A percentile compares a stretch with the other conserved stretches of the same genome.
These are phyloP conservation scores for Achatina immaculata DNA, from an alignment of 1,140 invertebrate genomes.

Conservation along the genomic window DNA sequence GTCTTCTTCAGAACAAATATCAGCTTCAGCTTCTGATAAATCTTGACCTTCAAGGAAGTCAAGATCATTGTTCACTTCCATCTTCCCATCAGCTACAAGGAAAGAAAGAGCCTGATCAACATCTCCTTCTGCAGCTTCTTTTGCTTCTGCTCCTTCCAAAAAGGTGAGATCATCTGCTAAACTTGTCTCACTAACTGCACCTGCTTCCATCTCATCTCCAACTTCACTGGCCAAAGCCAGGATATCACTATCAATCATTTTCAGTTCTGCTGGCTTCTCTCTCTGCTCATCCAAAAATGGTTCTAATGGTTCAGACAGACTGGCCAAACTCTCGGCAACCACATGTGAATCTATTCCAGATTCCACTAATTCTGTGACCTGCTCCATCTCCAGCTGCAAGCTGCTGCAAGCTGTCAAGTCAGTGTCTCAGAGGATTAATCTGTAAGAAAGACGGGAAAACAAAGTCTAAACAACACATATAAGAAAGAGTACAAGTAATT, in stretches of 20 bases:
- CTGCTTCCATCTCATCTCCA: slow-evolving; percentile 21
- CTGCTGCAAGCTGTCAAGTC: not conserved
- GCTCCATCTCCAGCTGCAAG: slow-evolving; percentile 22
- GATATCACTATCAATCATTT: slow-evolving; percentile 32
- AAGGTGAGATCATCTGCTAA: slow-evolving; percentile 21
- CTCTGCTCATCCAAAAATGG: slow-evolving; percentile 17
- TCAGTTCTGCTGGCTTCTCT: slow-evolving; percentile 20
- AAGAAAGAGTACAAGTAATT: no score
- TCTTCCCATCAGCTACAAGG: slow-evolving; percentile 16
- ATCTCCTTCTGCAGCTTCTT: slow-evolving; percentile 30
- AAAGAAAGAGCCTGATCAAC: slow-evolving; percentile 26
- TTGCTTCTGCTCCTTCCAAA: slow-evolving; percentile 20
- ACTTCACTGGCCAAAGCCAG: slow-evolving; percentile 22
- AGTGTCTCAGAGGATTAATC: not conserved
- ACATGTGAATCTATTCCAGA: not conserved
- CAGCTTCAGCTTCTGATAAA: slow-evolving; percentile 37
- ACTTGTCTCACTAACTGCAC: not conserved
- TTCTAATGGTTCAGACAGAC: not conserved
- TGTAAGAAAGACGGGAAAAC: no score
- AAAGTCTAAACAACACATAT: no score
- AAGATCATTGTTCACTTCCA: slow-evolving; percentile 38
- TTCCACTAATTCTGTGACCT: slow-evolving; percentile 23
- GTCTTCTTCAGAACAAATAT: slow-evolving; percentile 43
- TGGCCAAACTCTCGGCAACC: not conserved
- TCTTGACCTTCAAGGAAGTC: slow-evolving; percentile 44